These are phyloP conservation scores for Nothobranchius furzeri DNA, from an alignment of 2,113 vertebrate genomes.

Conservation along the genomic window DNA sequence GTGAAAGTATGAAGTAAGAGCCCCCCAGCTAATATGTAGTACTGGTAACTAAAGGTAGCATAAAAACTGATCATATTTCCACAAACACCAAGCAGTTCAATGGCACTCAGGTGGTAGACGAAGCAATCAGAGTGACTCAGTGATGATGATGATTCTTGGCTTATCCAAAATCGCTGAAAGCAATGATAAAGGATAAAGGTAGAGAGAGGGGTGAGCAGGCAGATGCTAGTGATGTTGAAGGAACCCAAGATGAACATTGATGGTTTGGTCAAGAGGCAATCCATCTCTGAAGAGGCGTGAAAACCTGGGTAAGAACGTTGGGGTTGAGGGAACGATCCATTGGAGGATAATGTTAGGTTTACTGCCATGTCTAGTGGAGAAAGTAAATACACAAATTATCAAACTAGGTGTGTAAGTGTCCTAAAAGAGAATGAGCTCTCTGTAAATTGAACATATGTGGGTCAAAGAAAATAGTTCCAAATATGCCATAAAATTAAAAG, in stretches of 20 bases:
- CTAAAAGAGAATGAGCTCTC: neutral
- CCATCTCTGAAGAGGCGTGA: too few relatives aligned
- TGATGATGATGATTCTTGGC: neutral
- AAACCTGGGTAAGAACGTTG: neutral
- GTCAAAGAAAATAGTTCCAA: too few relatives aligned
- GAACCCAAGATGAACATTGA: neutral
- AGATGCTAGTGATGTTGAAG: neutral
- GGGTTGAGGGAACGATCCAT: neutral
- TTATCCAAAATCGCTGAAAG: neutral
- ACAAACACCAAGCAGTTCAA: neutral
- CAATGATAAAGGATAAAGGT: too few relatives aligned
- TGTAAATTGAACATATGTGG: too few relatives aligned
- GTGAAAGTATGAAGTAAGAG: neutral
- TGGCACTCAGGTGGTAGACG: constrained; percentile 8
- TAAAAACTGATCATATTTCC: neutral
- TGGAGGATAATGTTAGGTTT: neutral
- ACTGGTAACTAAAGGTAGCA: neutral
- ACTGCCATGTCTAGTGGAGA: neutral
- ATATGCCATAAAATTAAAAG: too few relatives aligned
- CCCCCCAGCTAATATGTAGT: neutral
- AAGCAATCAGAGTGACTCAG: constrained; percentile 25
- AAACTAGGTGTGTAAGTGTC: too few relatives aligned
- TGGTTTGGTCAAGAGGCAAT: neutral
- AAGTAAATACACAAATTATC: neutral
- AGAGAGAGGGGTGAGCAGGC: constrained; percentile 1